phyloP scores from a whole-genome alignment of 2,888 invertebrate genomes.

The Lasioglossum zephyrum region DNA sequence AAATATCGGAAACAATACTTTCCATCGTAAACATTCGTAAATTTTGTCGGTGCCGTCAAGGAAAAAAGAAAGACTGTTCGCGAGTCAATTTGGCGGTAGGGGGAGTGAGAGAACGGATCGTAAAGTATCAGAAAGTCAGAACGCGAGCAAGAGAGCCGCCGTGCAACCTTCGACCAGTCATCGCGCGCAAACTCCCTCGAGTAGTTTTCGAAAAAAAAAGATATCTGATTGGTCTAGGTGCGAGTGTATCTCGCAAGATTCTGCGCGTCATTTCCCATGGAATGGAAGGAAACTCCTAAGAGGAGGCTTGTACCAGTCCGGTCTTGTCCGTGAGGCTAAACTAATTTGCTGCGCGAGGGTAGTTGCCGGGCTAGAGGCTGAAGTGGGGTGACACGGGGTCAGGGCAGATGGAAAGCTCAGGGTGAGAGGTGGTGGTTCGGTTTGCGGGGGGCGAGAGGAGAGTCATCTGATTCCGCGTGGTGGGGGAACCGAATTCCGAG shows the following conservation, averaged over 20 bases:
- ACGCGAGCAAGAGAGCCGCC: background rate
- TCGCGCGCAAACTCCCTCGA: conserved; percentile 39
- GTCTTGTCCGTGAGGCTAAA: conserved; percentile 74
- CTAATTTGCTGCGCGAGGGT: conserved; percentile 74
- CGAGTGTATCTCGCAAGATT: conserved; percentile 59
- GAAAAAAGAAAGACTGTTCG: background rate
- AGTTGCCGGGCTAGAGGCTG: conserved; percentile 60
- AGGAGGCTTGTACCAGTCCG: conserved; percentile 60
- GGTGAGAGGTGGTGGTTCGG: conserved; percentile 15
- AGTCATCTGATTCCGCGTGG: conserved; percentile 60
- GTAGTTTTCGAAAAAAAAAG: conserved; percentile 44
- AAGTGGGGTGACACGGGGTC: conserved; percentile 69
- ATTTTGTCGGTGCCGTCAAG: background rate
- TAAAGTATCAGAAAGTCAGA: background rate
- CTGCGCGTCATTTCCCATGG: conserved; percentile 67
- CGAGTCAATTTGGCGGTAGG: background rate
- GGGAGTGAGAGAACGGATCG: background rate
- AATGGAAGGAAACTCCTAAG: conserved; percentile 63
- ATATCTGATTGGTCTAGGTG: conserved; percentile 37
- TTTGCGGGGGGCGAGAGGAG: conserved; percentile 32
- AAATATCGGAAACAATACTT: background rate
- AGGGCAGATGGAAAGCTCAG: conserved; percentile 48
- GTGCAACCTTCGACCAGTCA: conserved; percentile 5
- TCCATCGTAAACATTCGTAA: background rate
- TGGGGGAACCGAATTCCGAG: conserved; percentile 73